Base-by-base conservation (phyloP, 2,113 vertebrate genomes). In the Petromus typicus region DNA sequence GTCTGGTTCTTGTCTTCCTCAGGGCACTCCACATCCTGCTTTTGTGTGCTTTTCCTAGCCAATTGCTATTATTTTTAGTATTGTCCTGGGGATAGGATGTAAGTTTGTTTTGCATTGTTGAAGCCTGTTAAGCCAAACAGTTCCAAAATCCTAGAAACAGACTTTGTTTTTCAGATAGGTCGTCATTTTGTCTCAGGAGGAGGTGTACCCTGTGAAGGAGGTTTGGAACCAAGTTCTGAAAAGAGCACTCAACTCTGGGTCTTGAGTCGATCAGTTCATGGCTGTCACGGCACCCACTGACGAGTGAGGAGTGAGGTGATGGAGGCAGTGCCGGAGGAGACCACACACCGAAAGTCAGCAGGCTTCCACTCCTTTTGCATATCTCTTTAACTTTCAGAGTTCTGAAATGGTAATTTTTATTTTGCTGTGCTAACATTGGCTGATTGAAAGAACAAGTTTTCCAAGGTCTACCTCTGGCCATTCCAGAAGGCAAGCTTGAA, bases 1-100 rank as follows among this genome's bases (percentile, higher is more conserved):
- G 14, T 22, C 25, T 59, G 34, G 8, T 3, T 89, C 22, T 76
- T 76, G 20, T 86, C 23, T 69, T 16, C 3, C 25, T 6, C 17
- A 10, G 14, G n/a, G 12, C 3, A 71, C 17, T 73, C 43, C 51
- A 6, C 59, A 20, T 43, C 37, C 73, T 63, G 4, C 20, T 54
- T 78, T 75, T 45, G 71, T 66, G 8, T 81, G 34, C 45, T 86
- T 14, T 66, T 56, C 79, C 30, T 30, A 64, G 48, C 40, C 86
- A 89, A 86, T 64, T 85, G 17, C 78, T 45, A n/a, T 43, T 59
- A 17, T 45, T 84, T 85, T 89, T n/a, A 86, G 32, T 78, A 93
- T 80, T 30, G 48, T 32, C n/a, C 69, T 87, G 10, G n/a, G n/a
- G 78, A 92, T 25, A 84, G 17, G 4, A 2, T 54, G 61, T 66